These are phyloP conservation scores for Plutomurus gul DNA, from an alignment of 1,140 invertebrate genomes.

Conservation along the genomic window DNA sequence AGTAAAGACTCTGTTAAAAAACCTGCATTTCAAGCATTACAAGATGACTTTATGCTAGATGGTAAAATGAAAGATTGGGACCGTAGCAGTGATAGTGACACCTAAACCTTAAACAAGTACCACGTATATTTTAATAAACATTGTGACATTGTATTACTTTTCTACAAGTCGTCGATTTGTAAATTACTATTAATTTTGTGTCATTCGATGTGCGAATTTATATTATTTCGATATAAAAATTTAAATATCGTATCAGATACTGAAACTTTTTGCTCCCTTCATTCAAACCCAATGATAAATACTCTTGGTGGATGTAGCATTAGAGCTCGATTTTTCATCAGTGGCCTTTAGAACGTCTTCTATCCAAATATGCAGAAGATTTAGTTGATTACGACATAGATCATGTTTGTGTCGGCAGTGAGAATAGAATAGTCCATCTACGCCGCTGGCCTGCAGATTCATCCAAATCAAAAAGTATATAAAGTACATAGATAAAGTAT, in stretches of 20 bases:
- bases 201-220: too few relatives aligned
- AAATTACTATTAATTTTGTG: too few relatives aligned
- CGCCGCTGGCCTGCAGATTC: constrained; percentile 58
- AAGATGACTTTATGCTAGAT: constrained; percentile 85
- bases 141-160: too few relatives aligned
- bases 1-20: constrained; percentile 42
- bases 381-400: constrained; percentile 61
- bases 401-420: constrained; percentile 63
- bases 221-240: too few relatives aligned
- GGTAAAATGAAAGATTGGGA: constrained; percentile 91
- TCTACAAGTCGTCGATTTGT: too few relatives aligned
- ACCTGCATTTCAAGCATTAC: constrained; percentile 64
- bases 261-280: too few relatives aligned
- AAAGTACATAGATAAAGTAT: not conserved
- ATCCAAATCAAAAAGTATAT: not conserved
- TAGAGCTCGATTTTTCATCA: not conserved
- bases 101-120: not conserved
- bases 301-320: too few relatives aligned
- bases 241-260: too few relatives aligned
- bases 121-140: not conserved
- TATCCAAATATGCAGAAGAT: constrained; percentile 63
- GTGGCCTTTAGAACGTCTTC: constrained; percentile 34
- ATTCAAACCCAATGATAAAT: too few relatives aligned
- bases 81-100: constrained; percentile 62
- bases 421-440: constrained; percentile 61